Conservation (phyloP, 2,797 vertebrate genomes). For the Echeneis naucrates region DNA sequence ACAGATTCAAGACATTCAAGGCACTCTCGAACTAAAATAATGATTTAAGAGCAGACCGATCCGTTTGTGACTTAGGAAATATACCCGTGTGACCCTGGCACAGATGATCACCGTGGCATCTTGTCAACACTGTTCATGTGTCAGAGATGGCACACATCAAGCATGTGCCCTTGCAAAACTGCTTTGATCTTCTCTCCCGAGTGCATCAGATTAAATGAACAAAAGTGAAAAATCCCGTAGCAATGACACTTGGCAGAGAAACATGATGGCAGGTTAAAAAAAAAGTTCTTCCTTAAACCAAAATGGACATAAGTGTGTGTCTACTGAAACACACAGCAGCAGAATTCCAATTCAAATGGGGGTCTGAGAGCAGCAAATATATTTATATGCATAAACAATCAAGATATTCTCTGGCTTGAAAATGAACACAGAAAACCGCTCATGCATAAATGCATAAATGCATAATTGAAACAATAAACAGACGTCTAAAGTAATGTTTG, state of each 20-base stretch:
- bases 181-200: conserved; percentile 36
- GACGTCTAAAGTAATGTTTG: conserved; percentile 42
- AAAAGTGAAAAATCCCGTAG: conserved; percentile 11
- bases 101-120: conserved; percentile 1
- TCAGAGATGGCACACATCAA: background rate
- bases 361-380: conserved; percentile 6
- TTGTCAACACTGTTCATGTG: conserved; percentile 4
- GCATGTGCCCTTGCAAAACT: conserved; percentile 12
- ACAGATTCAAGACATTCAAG: conserved; percentile 12
- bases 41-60: background rate
- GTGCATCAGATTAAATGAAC: conserved; percentile 27
- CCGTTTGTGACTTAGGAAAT: background rate
- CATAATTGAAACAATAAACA: conserved; percentile 49
- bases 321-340: background rate
- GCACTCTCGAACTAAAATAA: conserved; percentile 10
- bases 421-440: conserved; percentile 41
- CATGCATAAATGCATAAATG: conserved; percentile 67
- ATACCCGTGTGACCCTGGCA: background rate
- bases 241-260: conserved; percentile 17
- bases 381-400: conserved; percentile 44
- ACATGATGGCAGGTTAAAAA: background rate
- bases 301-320: conserved; percentile 24
- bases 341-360: conserved; percentile 37
- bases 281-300: conserved; percentile 24
- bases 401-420: conserved; percentile 38